Evolutionary conservation across 2,888 invertebrate species (phyloP), one percentile per base, ranked within the genome.

Genomic region (Temnothorax rugatulus): DNA sequence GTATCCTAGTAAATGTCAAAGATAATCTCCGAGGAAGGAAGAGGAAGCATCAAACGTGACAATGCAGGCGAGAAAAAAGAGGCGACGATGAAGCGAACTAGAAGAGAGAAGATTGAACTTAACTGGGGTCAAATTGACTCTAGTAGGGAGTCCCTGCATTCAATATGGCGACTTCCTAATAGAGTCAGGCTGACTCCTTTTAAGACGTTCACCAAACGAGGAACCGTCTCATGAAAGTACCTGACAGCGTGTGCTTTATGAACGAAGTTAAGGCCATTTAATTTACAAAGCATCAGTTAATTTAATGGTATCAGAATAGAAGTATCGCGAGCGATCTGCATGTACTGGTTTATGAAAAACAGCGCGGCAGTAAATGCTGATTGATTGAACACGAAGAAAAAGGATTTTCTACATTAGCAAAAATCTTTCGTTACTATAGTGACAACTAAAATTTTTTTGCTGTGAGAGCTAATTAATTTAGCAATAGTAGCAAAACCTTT

Each of bases 141-240:
- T 98, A 98, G 98, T 98, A 98, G 98, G 98, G 98, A 98, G 98
- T 98, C 98, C 97, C 97, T 97, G 96, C 96, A 95, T 96, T 96
- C 96, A 95, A 95, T 95, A 96, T 96, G 97, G 97, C 96, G 98
- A 98, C 98, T 98, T 98, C 98, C 98, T 98, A 98, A 98, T 98
- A 97, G 98, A 98, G 98, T 98, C 98, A 98, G 98, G 97, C 98
- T 98, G 98, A 98, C 97, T 97, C 98, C 97, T 96, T 96, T 97
- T 97, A 96, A 96, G 97, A 96, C 96, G 95, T 94, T 95, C 96
- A 95, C 96, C 95, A 92, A 81, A 52, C 21, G 44, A 66, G 77
- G 54, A 59, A 76, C 88, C 86, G 81, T 86, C 79, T 81, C 89
- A 71, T 83, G 83, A 87, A 86, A 84, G 81, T 87, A 85, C 86